Base-by-base conservation (phyloP, 2,113 vertebrate genomes). In the Malaclemys terrapin region DNA sequence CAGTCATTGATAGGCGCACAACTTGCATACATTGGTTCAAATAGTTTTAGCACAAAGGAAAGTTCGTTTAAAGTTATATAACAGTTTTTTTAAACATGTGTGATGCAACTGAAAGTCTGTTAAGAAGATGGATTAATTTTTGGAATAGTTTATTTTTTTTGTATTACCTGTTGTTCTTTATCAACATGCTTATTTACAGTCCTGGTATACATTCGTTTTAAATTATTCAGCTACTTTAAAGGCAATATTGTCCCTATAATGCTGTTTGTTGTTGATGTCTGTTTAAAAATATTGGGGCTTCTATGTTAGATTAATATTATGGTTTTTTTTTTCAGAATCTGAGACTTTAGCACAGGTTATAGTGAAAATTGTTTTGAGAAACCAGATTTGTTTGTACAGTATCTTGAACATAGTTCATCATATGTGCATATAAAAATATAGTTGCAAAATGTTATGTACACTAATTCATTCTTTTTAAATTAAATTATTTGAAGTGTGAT, bases 251-350 rank as follows among this genome's bases (percentile, higher is more conserved):
- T 35, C 17, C 83, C 89, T 80, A 31, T 7, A 4, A 6, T 45
- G 8, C 12, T 75, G n/a, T n/a, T n/a, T n/a, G n/a, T n/a, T n/a
- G n/a, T n/a, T n/a, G 0, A 0, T 89, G 6, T 16, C 31, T 86
- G 35, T 72, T 38, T 89, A 90, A 42, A 95, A 85, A 88, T 84
- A 5, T 1, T 1, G 25, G 2, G 8, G 1, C 56, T 38, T 80
- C 87, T 62, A 56, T 50, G 38, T 81, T 54, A 72, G 19, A 72
- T 72, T 38, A 38, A 72, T n/a, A 69, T 69, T 69, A 69, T n/a
- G 14, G 16, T 5, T 11, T 11, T 31, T 11, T 31, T 62, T 62
- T 62, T 62, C 13, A 62, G 29, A 31, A 62, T 31, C 0, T 69
- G 0, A 82, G 22, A 2, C 54, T 87, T 85, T 88, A 62, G 25